Percentiles rank a stretch among this genome's conserved stretches.
phyloP scores from a whole-genome alignment of 2,113 vertebrate genomes.

The Saccopteryx leptura region DNA sequence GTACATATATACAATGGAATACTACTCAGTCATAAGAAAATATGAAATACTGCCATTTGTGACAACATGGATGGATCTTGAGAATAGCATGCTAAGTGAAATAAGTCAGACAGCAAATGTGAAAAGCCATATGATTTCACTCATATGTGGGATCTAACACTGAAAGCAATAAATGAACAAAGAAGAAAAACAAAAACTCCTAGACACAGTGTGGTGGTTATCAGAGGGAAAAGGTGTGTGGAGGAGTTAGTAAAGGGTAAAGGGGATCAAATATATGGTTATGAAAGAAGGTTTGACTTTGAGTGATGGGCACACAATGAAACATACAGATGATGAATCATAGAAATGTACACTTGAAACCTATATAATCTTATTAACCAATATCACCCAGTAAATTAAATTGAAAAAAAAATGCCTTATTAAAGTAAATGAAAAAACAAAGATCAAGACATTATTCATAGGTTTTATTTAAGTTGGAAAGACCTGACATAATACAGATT shows the following conservation, averaged over 20 bases:
- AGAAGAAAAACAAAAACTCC: neutral
- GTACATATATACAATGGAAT: neutral
- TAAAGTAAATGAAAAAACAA: neutral
- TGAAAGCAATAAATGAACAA: neutral
- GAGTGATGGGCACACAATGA: neutral
- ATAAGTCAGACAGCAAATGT: neutral
- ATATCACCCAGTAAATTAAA: neutral
- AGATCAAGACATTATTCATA: neutral
- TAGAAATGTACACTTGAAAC: neutral
- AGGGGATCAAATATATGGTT: neutral
- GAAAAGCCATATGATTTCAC: neutral
- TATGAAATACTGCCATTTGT: neutral
- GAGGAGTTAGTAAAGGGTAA: neutral
- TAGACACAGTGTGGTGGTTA: neutral
- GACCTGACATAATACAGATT: neutral
- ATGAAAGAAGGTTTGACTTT: neutral
- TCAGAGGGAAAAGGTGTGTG: neutral
- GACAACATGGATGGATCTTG: neutral
- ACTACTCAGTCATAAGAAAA: neutral
- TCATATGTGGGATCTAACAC: neutral
- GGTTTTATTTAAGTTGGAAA: slow-evolving; percentile 1
- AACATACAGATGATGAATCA: neutral
- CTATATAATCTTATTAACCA: neutral
- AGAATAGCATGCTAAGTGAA: neutral
- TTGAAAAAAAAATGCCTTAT: neutral